Evolutionary conservation across 2,888 invertebrate genomes (phyloP), one percentile per base, ranked within the genome.

Genomic region (Mantis religiosa): DNA sequence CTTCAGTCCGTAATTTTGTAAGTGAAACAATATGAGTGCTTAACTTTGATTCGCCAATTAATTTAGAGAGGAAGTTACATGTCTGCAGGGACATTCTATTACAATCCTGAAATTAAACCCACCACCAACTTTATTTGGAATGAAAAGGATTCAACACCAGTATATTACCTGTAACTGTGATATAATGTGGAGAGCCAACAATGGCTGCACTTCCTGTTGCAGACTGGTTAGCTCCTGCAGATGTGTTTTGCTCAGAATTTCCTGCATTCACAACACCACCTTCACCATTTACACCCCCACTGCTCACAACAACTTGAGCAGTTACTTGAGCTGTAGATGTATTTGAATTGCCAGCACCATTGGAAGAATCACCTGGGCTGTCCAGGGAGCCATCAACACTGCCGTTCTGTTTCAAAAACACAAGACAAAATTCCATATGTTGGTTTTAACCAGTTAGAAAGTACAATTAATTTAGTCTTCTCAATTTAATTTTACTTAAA

Each of bases 121-220:
- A 82, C 25, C 82, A 20, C 25, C 27, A 7, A 82, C 82, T 82
- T 27, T 27, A 82, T 27, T 27, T n/a, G n/a, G 25, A n/a, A 82
- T 9, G 82, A 9, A 27, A 82, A n/a, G 12, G 27, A 8, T 25
- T 27, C 82, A 27, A 82, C 25, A 25, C 7, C 82, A 7, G 8
- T 25, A 7, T 3, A 12, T 28, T 93, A 96, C 96, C 96, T 92
- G 96, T 95, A 54, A 97, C 96, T 82, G 96, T 96, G 91, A 97
- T 97, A 93, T 96, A 97, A 90, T 95, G 95, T 81, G 95, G 95
- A 25, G 95, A 93, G 82, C 92, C 93, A 90, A 93, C 93, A 84
- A 93, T 93, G n/a, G 93, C 92, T n/a, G 93, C 93, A 71, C 93
- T 91, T 34, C 94, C 93, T 82, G 89, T 47, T 9, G 94, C 94